These are phyloP conservation scores for Sesia bembeciformis DNA, from an alignment of 2,888 invertebrate genomes.

Conservation along the genomic window DNA sequence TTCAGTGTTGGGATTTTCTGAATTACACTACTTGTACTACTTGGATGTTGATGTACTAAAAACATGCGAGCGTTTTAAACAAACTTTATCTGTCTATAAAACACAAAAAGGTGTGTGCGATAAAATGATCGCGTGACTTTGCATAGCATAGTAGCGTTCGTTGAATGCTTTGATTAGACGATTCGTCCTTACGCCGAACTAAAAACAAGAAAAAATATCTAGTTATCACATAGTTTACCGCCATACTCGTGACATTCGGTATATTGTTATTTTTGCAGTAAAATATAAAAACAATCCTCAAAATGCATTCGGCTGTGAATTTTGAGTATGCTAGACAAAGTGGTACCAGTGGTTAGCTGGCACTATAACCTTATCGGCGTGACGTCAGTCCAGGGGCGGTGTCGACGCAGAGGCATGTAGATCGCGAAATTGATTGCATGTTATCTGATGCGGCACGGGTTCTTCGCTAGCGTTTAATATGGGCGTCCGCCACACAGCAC, in stretches of 20 bases:
- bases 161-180: constrained; percentile 60
- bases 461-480: constrained; percentile 71
- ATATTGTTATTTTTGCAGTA: no score
- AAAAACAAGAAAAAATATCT: no score
- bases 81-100: constrained; percentile 66
- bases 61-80: constrained; percentile 70
- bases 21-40: constrained; percentile 45
- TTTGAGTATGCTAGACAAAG: constrained; percentile 29
- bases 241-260: no score
- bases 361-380: constrained; percentile 61
- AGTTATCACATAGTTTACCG: not conserved
- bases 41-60: constrained; percentile 55
- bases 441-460: constrained; percentile 71
- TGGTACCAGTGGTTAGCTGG: constrained; percentile 64
- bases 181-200: constrained; percentile 13
- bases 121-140: constrained; percentile 69
- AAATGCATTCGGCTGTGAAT: constrained; percentile 23
- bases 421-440: constrained; percentile 74
- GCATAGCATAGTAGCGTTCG: constrained; percentile 45
- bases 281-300: not conserved
- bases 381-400: constrained; percentile 67
- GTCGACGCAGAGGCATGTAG: constrained; percentile 70
- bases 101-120: constrained; percentile 67
- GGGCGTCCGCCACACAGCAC: constrained; percentile 61
- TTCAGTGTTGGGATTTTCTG: no score